A percentile compares a stretch with the other conserved stretches of the same genome.
phyloP scores from a whole-genome alignment of 1,140 invertebrate species.

The Latrodectus geometricus region DNA sequence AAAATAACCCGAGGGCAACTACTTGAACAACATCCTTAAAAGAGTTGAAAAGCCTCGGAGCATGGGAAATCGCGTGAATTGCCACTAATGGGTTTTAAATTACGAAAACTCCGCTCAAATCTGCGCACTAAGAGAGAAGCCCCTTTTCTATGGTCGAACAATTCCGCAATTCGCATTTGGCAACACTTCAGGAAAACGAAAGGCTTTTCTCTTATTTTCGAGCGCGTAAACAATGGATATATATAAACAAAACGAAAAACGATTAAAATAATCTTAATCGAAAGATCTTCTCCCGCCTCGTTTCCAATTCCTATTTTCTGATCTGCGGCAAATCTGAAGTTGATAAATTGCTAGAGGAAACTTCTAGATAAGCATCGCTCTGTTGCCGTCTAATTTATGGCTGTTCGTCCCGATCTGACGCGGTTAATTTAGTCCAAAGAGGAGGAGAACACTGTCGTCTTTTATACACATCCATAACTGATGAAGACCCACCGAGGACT shows the following conservation, averaged over 20 bases:
- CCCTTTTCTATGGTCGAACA: not conserved
- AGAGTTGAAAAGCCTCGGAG: not conserved
- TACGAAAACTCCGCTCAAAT: not conserved
- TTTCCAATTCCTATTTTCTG: not conserved
- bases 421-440: not conserved
- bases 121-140: not conserved
- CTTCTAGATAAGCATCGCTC: not conserved
- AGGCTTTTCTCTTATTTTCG: not conserved
- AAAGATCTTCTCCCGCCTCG: not conserved
- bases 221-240: not conserved
- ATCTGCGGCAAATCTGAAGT: not conserved
- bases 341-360: not conserved
- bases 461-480: not conserved
- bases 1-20: not conserved
- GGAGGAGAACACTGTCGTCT: not conserved
- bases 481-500: not conserved
- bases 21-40: not conserved
- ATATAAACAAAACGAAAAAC: not conserved
- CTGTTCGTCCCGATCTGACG: not conserved
- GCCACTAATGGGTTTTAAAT: not conserved
- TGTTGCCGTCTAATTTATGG: not conserved
- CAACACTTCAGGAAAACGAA: not conserved
- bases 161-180: not conserved
- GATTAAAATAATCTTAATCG: not conserved
- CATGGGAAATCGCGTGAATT: not conserved